Evolutionary conservation across 1,140 invertebrate species (phyloP).

Genomic region (Diachasmimorpha longicaudata): DNA sequence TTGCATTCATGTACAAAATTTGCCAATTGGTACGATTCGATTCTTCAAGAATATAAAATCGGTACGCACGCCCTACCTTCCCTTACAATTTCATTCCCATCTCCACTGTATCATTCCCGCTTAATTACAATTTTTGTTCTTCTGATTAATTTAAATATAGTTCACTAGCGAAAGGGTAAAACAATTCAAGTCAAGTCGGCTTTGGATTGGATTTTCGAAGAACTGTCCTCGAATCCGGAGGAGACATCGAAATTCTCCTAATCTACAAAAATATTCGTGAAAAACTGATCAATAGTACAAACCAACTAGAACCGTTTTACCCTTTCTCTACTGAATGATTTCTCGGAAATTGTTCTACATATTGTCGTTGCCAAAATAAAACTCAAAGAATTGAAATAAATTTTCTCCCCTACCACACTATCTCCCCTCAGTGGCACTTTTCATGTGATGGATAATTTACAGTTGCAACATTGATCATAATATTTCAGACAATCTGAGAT

Average conservation of each 20-base stretch:
- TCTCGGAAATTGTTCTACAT: neutral
- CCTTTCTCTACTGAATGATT: neutral
- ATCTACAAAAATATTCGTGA: too few species aligned
- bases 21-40: neutral
- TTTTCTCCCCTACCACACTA: neutral
- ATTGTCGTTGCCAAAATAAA: neutral
- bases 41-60: neutral
- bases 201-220: neutral
- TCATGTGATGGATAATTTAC: neutral
- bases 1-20: neutral
- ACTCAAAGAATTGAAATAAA: neutral
- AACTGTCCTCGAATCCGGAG: too few species aligned
- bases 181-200: neutral
- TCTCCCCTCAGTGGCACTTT: neutral
- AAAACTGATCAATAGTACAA: too few species aligned
- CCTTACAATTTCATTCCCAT: neutral
- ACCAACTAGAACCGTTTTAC: too few species aligned
- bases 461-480: neutral
- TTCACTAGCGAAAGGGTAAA: neutral
- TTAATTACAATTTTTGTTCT: neutral
- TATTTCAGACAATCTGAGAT: neutral
- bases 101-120: neutral
- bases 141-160: too few species aligned
- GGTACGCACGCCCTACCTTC: neutral
- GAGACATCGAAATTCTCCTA: too few species aligned